Conservation (phyloP, 2,113 vertebrate species). For the Agapornis roseicollis region DNA sequence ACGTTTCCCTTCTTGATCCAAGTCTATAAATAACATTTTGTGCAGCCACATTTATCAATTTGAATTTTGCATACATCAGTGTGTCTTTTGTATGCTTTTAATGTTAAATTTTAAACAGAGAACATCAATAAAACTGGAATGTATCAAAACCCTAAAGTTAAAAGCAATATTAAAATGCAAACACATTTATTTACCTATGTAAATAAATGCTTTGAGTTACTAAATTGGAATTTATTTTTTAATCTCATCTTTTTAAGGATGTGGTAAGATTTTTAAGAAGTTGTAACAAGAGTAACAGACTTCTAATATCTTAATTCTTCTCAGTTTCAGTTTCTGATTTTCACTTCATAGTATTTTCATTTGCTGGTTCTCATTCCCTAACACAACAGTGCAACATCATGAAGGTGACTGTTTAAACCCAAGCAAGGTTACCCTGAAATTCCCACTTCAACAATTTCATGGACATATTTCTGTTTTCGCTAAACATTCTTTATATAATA, state of each 20-base stretch:
- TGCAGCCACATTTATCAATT: neutral
- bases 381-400: conserved; percentile 33
- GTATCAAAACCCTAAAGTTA: neutral
- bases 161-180: neutral
- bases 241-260: neutral
- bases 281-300: neutral
- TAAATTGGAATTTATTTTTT: neutral
- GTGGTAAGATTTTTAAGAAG: neutral
- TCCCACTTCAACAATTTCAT: conserved; percentile 57
- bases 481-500: conserved; percentile 61
- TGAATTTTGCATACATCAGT: neutral
- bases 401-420: conserved; percentile 34
- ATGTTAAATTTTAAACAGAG: neutral
- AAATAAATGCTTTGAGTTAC: neutral
- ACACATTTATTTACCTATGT: neutral
- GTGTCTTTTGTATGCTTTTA: neutral
- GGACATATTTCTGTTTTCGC: conserved; percentile 52
- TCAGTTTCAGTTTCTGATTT: conserved; percentile 34
- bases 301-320: conserved; percentile 1
- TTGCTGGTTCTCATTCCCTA: conserved; percentile 49
- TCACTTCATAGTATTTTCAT: conserved; percentile 27
- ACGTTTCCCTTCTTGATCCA: neutral
- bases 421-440: conserved; percentile 57
- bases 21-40: neutral
- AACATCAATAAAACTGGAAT: neutral